phyloP scores from a whole-genome alignment of 1,140 invertebrate genomes.

The Drosophila nigromelanica region DNA sequence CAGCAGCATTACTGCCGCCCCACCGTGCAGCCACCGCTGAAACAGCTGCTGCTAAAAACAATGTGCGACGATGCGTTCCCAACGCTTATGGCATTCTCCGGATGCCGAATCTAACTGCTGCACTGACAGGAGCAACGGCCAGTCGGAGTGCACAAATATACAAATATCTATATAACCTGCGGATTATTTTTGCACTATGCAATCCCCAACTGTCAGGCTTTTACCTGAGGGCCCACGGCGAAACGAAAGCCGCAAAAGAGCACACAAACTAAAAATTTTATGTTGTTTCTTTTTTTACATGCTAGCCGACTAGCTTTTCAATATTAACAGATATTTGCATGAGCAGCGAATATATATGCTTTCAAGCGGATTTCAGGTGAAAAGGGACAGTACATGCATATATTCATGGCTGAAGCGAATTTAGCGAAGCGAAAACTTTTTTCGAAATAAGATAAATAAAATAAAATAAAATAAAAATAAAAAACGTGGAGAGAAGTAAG shows the following conservation, averaged over 20 bases:
- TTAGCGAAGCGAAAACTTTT: neutral
- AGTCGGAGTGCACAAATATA: constrained; percentile 6
- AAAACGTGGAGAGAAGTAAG: neutral
- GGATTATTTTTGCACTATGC: constrained; percentile 62
- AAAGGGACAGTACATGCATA: neutral
- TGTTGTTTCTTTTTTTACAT: constrained; percentile 38
- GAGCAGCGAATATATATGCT: neutral
- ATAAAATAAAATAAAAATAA: no score
- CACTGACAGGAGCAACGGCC: neutral
- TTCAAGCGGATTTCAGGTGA: neutral
- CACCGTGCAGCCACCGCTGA: neutral
- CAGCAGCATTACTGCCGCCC: constrained; percentile 13
- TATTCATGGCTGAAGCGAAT: neutral
- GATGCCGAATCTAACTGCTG: constrained; percentile 30
- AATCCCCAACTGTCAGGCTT: constrained; percentile 62
- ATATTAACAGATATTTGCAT: constrained; percentile 54
- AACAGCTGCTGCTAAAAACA: constrained; percentile 30
- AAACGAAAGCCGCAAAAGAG: constrained; percentile 50
- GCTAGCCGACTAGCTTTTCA: constrained; percentile 42
- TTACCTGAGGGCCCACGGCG: constrained; percentile 42
- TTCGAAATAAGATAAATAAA: no score
- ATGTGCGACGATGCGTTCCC: constrained; percentile 21
- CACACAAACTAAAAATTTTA: constrained; percentile 34
- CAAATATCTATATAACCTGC: constrained; percentile 31
- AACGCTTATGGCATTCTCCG: constrained; percentile 52